These are phyloP conservation scores for Telenomus remus DNA, from an alignment of 1,140 invertebrate species.

Conservation along the genomic window DNA sequence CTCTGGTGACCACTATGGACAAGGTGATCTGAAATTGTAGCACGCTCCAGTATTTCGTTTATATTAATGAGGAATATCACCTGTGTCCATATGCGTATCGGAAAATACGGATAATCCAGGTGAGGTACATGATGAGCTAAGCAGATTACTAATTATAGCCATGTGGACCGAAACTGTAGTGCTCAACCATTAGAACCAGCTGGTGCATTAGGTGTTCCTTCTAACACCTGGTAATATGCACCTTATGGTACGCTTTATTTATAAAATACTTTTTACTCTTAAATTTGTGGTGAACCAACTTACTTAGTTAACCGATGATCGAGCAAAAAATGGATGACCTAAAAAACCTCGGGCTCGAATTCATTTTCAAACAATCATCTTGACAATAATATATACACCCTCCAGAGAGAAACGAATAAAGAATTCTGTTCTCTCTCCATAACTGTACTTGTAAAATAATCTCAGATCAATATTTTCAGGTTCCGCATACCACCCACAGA, in stretches of 20 bases:
- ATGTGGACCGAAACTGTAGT: constrained; percentile 9
- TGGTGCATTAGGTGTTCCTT: constrained; percentile 26
- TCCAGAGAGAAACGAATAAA: neutral
- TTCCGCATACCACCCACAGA: constrained; percentile 14
- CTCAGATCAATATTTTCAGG: constrained; percentile 22
- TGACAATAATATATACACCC: no score
- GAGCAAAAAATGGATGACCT: no score
- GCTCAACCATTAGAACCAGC: constrained; percentile 23
- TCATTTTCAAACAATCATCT: no score
- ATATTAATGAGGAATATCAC: neutral
- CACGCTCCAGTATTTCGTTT: no score
- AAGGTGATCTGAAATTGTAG: no score
- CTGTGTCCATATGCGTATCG: constrained; percentile 1
- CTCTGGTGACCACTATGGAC: no score
- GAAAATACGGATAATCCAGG: constrained; percentile 11
- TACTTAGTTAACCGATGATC: no score
- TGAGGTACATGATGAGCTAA: constrained; percentile 12
- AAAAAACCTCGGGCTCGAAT: no score
- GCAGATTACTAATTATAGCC: constrained; percentile 16
- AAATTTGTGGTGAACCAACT: neutral
- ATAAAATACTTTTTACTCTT: neutral
- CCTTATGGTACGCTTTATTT: neutral
- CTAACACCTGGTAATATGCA: constrained; percentile 18
- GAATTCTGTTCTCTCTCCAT: neutral
- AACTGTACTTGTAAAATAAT: constrained; percentile 12